Evolutionary conservation across 2,888 invertebrate genomes (phyloP).

Genomic region (Drosophila falleni): DNA sequence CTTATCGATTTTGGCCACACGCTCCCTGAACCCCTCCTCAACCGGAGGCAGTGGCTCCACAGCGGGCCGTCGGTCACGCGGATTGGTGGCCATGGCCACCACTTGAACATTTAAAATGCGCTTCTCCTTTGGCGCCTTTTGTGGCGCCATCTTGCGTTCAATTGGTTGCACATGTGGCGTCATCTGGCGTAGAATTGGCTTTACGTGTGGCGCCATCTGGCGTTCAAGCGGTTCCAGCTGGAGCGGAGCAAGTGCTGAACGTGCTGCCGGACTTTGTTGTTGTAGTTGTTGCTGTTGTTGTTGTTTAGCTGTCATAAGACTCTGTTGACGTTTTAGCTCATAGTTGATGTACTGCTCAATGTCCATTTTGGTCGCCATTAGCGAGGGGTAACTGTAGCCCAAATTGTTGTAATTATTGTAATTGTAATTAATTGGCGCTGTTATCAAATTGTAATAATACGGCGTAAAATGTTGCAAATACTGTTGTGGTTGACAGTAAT

Average conservation of each 20-base stretch:
- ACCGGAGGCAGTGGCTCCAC: slow-evolving; percentile 47
- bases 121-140: neutral
- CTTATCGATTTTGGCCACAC: slow-evolving; percentile 51
- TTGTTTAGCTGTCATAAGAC: slow-evolving; percentile 8
- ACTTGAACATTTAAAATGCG: slow-evolving; percentile 37
- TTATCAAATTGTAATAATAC: neutral
- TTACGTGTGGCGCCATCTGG: neutral
- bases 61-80: neutral
- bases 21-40: slow-evolving; percentile 29
- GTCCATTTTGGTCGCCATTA: slow-evolving; percentile 29
- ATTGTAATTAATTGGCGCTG: neutral
- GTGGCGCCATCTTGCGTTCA: neutral
- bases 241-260: neutral
- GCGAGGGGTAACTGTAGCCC: neutral
- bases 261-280: neutral
- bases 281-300: too few relatives aligned
- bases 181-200: neutral
- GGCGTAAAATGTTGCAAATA: slow-evolving; percentile 7
- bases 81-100: slow-evolving; percentile 9
- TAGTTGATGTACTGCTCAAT: slow-evolving; percentile 62
- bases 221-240: neutral
- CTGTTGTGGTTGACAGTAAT: slow-evolving; percentile 14
- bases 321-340: slow-evolving; percentile 47
- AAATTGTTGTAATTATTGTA: too few relatives aligned
- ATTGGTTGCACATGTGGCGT: neutral